Evolutionary conservation across 1,140 invertebrate species (phyloP).

Genomic region (Rhynchophorus ferrugineus): DNA sequence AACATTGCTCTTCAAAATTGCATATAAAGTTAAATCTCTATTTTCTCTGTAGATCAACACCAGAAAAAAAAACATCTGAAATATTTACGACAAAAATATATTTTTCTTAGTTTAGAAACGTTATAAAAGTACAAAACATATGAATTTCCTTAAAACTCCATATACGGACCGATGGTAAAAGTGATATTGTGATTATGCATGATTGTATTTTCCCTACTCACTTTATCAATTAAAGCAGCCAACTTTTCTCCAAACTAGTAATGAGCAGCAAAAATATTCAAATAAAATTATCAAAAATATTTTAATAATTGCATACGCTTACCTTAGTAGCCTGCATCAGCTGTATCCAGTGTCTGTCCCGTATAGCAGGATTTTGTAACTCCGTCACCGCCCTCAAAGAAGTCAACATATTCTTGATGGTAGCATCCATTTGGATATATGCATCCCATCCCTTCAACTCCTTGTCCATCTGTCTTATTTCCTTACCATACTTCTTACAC

Average conservation of each 20-base stretch:
- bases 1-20: too few relatives aligned
- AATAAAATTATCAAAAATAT: not conserved
- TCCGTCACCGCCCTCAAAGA: slow-evolving; percentile 84
- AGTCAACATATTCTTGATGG: slow-evolving; percentile 79
- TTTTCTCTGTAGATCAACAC: too few relatives aligned
- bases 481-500: slow-evolving; percentile 84
- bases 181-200: not conserved
- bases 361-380: slow-evolving; percentile 88
- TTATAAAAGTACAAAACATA: not conserved
- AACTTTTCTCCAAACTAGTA: not conserved
- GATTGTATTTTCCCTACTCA: not conserved
- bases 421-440: slow-evolving; percentile 61
- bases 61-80: too few relatives aligned
- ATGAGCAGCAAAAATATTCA: not conserved
- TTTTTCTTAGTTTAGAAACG: not conserved
- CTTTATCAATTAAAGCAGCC: not conserved
- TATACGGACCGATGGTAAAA: too few relatives aligned
- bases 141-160: too few relatives aligned
- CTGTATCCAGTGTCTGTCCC: slow-evolving; percentile 87
- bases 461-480: slow-evolving; percentile 77
- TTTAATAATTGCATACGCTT: slow-evolving; percentile 13
- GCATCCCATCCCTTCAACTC: slow-evolving; percentile 77
- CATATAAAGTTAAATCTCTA: too few relatives aligned
- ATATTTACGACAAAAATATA: not conserved
- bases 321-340: slow-evolving; percentile 87